phyloP scores from a whole-genome alignment of 2,888 invertebrate species.

The Ophonus ardosiacus region DNA sequence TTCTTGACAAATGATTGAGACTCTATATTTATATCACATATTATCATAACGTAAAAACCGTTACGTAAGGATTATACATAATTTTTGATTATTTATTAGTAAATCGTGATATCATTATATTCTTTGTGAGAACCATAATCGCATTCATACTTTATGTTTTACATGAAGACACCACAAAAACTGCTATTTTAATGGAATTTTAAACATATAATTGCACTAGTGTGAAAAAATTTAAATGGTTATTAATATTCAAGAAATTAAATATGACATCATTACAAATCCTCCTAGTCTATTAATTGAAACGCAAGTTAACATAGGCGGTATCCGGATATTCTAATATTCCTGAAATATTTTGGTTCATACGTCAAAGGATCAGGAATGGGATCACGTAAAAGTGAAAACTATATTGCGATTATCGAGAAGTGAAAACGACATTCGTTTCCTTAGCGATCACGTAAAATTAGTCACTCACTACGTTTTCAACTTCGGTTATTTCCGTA shows the following conservation, averaged over 20 bases:
- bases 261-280: constrained; percentile 11
- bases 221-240: constrained; percentile 2
- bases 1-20: constrained; percentile 15
- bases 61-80: constrained; percentile 25
- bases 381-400: too few species aligned
- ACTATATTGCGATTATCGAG: too few species aligned
- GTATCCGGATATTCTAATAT: too few species aligned
- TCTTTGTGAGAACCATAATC: background rate
- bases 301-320: background rate
- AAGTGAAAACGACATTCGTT: too few species aligned
- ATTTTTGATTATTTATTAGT: constrained; percentile 32
- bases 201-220: background rate
- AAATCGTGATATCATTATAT: constrained; percentile 3
- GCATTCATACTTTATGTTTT: background rate
- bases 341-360: too few species aligned
- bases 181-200: constrained; percentile 25
- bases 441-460: too few species aligned
- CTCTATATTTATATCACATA: constrained; percentile 29
- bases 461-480: too few species aligned
- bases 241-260: constrained; percentile 22
- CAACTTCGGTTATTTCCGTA: too few species aligned
- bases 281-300: constrained; percentile 12
- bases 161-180: constrained; percentile 26
- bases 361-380: too few species aligned
- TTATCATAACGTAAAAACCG: constrained; percentile 21